A percentile compares a stretch with the other conserved stretches of the same genome.
These are phyloP conservation scores for Tyria jacobaeae DNA, from an alignment of 2,888 invertebrate species.

Conservation along the genomic window DNA sequence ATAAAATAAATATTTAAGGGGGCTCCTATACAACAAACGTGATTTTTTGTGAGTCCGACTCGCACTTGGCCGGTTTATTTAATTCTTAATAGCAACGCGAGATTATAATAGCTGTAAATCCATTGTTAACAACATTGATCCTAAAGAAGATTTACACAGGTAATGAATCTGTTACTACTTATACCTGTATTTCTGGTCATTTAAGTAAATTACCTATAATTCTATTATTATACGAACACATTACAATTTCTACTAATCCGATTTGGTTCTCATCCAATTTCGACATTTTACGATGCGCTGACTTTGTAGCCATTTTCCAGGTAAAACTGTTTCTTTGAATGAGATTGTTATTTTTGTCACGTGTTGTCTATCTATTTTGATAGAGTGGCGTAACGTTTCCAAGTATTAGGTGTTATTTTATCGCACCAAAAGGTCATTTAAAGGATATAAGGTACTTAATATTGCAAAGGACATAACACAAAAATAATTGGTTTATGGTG, in stretches of 20 bases:
- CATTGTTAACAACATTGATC: too few relatives aligned
- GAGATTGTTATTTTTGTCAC: slow-evolving; percentile 9
- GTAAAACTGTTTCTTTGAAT: slow-evolving; percentile 17
- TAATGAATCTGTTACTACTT: neutral
- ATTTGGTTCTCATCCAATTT: slow-evolving; percentile 47
- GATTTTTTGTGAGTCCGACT: too few relatives aligned
- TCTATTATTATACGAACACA: slow-evolving; percentile 35
- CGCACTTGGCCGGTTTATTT: too few relatives aligned
- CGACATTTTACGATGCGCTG: slow-evolving; percentile 33
- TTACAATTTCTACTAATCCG: slow-evolving; percentile 40
- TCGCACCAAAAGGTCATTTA: neutral
- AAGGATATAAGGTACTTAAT: neutral
- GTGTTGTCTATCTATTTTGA: slow-evolving; percentile 7
- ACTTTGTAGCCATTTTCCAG: slow-evolving; percentile 32
- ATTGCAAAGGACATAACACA: too few relatives aligned
- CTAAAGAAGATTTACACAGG: too few relatives aligned
- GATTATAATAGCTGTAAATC: too few relatives aligned
- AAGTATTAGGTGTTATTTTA: neutral
- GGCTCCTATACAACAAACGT: too few relatives aligned
- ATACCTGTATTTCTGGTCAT: neutral
- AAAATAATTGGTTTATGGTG: too few relatives aligned
- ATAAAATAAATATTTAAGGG: too few relatives aligned
- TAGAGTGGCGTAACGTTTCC: neutral
- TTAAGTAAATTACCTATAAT: slow-evolving; percentile 12
- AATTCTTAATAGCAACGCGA: too few relatives aligned